Evolutionary conservation across 2,113 vertebrate genomes (phyloP).

Genomic region (Fregata magnificens): DNA sequence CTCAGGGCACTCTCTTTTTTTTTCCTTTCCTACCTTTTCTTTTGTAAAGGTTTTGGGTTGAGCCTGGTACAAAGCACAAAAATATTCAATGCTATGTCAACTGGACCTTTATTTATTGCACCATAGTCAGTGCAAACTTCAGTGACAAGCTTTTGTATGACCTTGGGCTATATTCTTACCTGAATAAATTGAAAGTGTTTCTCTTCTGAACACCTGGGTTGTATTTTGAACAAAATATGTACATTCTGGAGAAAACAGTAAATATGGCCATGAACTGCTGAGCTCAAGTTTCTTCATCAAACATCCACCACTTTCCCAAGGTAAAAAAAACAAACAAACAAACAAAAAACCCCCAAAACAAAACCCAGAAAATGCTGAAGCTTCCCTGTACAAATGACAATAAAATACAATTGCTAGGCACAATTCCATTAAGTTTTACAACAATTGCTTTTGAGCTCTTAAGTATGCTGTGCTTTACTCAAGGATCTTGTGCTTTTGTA

Average conservation of each 20-base stretch:
- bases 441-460: slow-evolving; percentile 71
- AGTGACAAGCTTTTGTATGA: slow-evolving; percentile 25
- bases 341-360: too few species aligned
- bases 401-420: slow-evolving; percentile 62
- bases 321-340: not conserved
- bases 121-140: not conserved
- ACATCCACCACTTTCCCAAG: slow-evolving; percentile 42
- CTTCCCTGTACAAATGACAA: slow-evolving; percentile 59
- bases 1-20: not conserved
- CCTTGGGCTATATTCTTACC: slow-evolving; percentile 55
- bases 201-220: slow-evolving; percentile 39
- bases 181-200: slow-evolving; percentile 52
- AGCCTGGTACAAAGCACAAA: not conserved
- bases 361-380: slow-evolving; percentile 43
- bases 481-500: slow-evolving; percentile 73
- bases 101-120: not conserved
- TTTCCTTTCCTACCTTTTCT: not conserved
- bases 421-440: slow-evolving; percentile 69
- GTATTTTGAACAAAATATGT: slow-evolving; percentile 54
- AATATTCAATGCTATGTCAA: not conserved
- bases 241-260: slow-evolving; percentile 53
- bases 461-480: slow-evolving; percentile 68
- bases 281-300: slow-evolving; percentile 52
- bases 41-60: not conserved
- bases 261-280: slow-evolving; percentile 63